These are phyloP conservation scores for Zoanthus sansibaricus DNA, from an alignment of 92 coral and sea anemone species.

Conservation along the genomic window DNA sequence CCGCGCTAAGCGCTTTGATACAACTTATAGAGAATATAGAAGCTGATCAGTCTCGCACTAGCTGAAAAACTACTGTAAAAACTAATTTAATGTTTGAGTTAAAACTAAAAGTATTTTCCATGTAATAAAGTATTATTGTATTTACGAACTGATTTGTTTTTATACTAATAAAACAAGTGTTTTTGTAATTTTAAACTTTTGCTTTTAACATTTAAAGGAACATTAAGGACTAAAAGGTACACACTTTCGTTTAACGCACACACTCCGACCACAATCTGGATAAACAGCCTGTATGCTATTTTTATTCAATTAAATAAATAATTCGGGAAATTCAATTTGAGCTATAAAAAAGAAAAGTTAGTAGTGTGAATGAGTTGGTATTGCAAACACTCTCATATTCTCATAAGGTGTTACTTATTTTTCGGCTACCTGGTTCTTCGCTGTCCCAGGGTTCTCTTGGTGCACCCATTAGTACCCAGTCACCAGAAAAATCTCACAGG, in stretches of 20 bases:
- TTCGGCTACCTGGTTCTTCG: slow-evolving; percentile 11
- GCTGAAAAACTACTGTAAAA: background rate
- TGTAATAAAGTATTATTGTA: background rate
- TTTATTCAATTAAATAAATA: background rate
- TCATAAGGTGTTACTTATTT: slow-evolving; percentile 28
- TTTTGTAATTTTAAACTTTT: no score
- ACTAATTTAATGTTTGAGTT: background rate
- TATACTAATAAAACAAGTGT: no score
- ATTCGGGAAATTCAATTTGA: background rate
- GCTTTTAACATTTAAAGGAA: no score
- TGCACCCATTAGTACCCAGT: slow-evolving; percentile 7
- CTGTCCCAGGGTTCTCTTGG: slow-evolving; percentile 39
- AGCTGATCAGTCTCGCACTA: background rate
- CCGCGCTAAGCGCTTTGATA: slow-evolving; percentile 70
- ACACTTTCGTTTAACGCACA: no score
- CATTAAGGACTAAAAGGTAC: no score
- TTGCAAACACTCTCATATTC: slow-evolving; percentile 3
- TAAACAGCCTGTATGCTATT: background rate
- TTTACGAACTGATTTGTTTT: no score
- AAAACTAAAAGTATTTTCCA: background rate
- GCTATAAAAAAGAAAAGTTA: background rate
- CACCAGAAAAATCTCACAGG: background rate
- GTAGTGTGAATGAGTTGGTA: background rate
- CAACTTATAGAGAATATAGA: slow-evolving; percentile 51
- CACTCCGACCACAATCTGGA: background rate